These are phyloP conservation scores for Anthrax anthrax DNA, from an alignment of 2,888 invertebrate genomes.

Conservation along the genomic window DNA sequence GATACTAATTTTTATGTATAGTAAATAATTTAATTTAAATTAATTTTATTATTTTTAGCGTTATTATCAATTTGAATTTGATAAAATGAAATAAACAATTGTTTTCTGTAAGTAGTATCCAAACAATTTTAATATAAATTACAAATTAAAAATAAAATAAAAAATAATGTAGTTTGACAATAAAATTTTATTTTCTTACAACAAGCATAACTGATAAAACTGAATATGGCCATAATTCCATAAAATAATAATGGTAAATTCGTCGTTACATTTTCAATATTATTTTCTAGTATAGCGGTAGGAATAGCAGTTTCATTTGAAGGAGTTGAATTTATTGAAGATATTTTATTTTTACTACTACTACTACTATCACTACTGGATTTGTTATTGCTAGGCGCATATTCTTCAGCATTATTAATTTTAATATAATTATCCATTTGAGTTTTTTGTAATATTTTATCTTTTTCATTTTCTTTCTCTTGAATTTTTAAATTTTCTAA, in stretches of 20 bases:
- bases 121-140: too few species aligned
- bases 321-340: too few species aligned
- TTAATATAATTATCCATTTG: background rate
- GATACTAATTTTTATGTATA: too few species aligned
- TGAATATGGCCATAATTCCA: slow-evolving; percentile 32
- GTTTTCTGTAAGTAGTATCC: too few species aligned
- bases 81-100: too few species aligned
- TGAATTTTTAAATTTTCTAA: slow-evolving; percentile 27
- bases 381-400: background rate
- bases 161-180: too few species aligned
- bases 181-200: slow-evolving; percentile 28
- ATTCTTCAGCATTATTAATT: background rate
- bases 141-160: too few species aligned
- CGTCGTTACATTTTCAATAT: slow-evolving; percentile 2
- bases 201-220: slow-evolving; percentile 28
- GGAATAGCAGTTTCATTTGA: background rate
- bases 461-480: slow-evolving; percentile 12
- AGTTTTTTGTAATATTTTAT: background rate
- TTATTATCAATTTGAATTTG: too few species aligned
- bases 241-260: slow-evolving; percentile 23
- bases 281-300: background rate
- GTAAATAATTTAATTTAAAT: too few species aligned
- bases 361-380: too few species aligned
- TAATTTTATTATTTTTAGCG: too few species aligned
- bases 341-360: too few species aligned